These are phyloP conservation scores for Drymodes brunneopygia DNA, from an alignment of 2,113 vertebrate genomes.

Conservation along the genomic window DNA sequence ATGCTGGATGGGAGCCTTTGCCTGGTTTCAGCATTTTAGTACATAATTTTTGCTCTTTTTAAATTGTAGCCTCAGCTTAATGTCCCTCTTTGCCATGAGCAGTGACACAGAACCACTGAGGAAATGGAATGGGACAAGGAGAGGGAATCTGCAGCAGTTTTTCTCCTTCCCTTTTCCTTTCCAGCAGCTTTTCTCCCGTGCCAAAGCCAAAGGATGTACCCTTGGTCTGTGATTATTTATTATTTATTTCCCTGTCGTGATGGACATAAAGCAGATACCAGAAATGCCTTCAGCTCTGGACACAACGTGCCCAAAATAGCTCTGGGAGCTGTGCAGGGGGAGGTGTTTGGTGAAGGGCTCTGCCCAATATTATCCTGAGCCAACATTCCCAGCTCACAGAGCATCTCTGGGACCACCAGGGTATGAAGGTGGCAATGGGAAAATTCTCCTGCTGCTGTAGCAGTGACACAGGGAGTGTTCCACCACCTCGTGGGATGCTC, in stretches of 20 bases:
- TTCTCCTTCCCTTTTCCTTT: background rate
- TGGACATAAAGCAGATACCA: background rate
- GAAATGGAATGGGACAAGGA: background rate
- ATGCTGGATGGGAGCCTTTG: background rate
- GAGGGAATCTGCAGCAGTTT: background rate
- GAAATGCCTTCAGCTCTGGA: background rate
- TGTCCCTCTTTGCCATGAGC: background rate
- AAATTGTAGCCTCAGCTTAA: background rate
- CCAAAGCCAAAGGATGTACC: background rate
- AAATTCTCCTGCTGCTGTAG: background rate
- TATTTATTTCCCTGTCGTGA: rapidly evolving
- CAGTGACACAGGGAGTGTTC: background rate
- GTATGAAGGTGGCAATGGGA: background rate
- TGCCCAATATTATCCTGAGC: rapidly evolving
- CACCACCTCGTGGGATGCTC: background rate
- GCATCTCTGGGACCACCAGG: background rate
- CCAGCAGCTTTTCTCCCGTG: background rate
- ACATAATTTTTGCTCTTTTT: rapidly evolving
- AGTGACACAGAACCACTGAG: background rate
- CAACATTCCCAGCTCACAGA: background rate
- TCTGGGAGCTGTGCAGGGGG: background rate
- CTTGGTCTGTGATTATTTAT: background rate
- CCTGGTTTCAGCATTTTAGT: rapidly evolving
- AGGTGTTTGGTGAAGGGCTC: background rate
- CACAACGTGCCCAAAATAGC: background rate